Conservation (phyloP, 2,113 vertebrate species). For the human (Homo sapiens) region GRCh38 chr16:15472001-15472500, state of each 20-base stretch:
- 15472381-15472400: not conserved
- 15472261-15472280: not conserved
- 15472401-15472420: not conserved
- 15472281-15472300: not conserved
- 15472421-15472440: not conserved
- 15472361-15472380: not conserved
- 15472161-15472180: not conserved
- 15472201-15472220: not conserved
- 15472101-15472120: not conserved
- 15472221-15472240: not conserved
- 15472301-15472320: not conserved
- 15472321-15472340: not conserved
- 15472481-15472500: not conserved
- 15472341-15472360: not conserved
- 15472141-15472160: not conserved
- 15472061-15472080: not conserved
- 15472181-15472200: not conserved
- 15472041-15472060: not conserved
- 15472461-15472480: not conserved
- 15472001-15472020: not conserved
- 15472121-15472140: too few species aligned
- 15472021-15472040: not conserved
- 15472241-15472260: not conserved
- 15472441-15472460: not conserved
- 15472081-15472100: not conserved